These are phyloP conservation scores for Lycocerus yunnanus DNA, from an alignment of 2,888 invertebrate species.

Conservation along the genomic window DNA sequence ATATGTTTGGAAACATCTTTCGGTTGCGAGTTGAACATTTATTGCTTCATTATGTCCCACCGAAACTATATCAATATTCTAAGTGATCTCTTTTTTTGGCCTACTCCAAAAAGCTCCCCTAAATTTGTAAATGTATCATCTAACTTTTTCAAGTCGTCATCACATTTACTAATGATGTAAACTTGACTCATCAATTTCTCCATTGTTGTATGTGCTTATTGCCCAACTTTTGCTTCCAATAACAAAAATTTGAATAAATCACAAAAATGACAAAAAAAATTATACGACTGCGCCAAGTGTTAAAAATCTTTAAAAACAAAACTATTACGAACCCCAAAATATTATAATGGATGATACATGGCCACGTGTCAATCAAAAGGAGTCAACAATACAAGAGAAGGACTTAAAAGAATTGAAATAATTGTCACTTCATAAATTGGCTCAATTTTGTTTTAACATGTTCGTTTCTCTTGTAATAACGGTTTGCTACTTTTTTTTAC, in stretches of 20 bases:
- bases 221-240: neutral
- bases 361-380: slow-evolving; percentile 41
- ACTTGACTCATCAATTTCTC: slow-evolving; percentile 46
- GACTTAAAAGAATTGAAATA: slow-evolving; percentile 48
- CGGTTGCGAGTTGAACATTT: slow-evolving; percentile 46
- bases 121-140: slow-evolving; percentile 34
- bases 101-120: slow-evolving; percentile 37
- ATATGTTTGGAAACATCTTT: slow-evolving; percentile 51
- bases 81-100: slow-evolving; percentile 33
- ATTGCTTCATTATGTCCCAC: slow-evolving; percentile 42
- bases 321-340: neutral
- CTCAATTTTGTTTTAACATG: slow-evolving; percentile 53
- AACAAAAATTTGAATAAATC: too few relatives aligned
- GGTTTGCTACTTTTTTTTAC: neutral
- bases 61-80: slow-evolving; percentile 36
- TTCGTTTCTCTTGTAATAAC: slow-evolving; percentile 27
- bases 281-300: too few relatives aligned
- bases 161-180: slow-evolving; percentile 47
- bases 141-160: slow-evolving; percentile 45
- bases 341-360: neutral
- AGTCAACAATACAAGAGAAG: slow-evolving; percentile 38
- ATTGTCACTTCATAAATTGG: slow-evolving; percentile 54
- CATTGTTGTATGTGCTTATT: slow-evolving; percentile 14
- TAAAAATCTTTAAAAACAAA: too few relatives aligned
- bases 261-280: too few relatives aligned